These are phyloP conservation scores for Rhinogobio ventralis DNA, from an alignment of 2,797 vertebrate genomes.

Conservation along the genomic window DNA sequence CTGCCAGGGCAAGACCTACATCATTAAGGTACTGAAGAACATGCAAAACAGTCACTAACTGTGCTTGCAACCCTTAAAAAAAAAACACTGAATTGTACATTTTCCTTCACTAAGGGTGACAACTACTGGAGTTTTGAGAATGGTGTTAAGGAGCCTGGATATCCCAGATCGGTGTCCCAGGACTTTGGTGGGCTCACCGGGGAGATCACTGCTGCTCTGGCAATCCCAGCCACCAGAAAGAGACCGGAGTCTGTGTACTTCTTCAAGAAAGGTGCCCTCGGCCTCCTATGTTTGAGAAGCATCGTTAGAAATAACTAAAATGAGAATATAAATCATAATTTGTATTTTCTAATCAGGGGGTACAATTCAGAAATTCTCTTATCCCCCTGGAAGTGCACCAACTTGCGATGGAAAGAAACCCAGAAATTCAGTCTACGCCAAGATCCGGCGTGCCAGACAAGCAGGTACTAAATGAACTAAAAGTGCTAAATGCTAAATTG, in stretches of 20 bases:
- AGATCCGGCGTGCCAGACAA: conserved; percentile 26
- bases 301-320: background rate
- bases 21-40: conserved; percentile 83
- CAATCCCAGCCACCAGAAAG: conserved; percentile 77
- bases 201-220: conserved; percentile 82
- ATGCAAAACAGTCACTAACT: background rate
- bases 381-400: conserved; percentile 74
- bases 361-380: conserved; percentile 83
- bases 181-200: conserved; percentile 88
- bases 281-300: no score
- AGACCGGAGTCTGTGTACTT: conserved; percentile 87
- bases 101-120: conserved; percentile 75
- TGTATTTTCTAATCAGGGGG: conserved; percentile 76
- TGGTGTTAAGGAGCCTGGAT: conserved; percentile 82
- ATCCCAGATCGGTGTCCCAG: conserved; percentile 82
- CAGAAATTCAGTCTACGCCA: conserved; percentile 51
- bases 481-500: background rate
- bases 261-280: conserved; percentile 85
- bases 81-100: background rate
- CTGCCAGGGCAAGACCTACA: conserved; percentile 88
- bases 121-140: conserved; percentile 89
- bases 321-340: background rate
- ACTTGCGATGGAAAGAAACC: conserved; percentile 69
- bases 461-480: conserved; percentile 60
- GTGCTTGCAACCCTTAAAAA: background rate